Evolutionary conservation across 2,113 vertebrate genomes (phyloP).

Genomic region (Falco punctatus): DNA sequence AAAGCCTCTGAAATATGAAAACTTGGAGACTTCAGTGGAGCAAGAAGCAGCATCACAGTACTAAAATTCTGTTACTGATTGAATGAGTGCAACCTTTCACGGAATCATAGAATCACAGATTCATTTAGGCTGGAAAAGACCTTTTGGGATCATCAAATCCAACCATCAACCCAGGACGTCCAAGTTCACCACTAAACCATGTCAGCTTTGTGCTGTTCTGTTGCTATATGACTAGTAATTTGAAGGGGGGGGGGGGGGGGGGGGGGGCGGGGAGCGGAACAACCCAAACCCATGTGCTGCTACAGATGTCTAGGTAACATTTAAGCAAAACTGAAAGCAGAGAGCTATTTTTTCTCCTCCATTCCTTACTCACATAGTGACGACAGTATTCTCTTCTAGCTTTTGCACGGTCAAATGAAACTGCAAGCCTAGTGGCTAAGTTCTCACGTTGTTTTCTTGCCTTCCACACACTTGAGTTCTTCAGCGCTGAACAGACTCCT

Average conservation of each 20-base stretch:
- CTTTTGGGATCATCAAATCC: no score
- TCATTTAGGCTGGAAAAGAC: no score
- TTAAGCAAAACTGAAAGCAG: not conserved
- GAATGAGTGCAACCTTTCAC: not conserved
- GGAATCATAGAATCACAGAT: no score
- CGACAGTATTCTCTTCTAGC: not conserved
- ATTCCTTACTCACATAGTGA: not conserved
- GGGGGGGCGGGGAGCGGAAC: no score
- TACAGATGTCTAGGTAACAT: not conserved
- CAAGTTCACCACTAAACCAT: no score
- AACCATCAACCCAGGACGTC: no score
- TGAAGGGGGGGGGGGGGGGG: not conserved
- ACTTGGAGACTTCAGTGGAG: not conserved
- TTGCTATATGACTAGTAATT: not conserved
- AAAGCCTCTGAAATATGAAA: not conserved
- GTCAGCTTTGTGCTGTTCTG: not conserved
- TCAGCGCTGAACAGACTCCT: not conserved
- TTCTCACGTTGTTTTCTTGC: not conserved
- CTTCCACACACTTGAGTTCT: not conserved
- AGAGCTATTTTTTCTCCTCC: not conserved
- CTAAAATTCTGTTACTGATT: not conserved
- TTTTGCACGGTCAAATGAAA: not conserved
- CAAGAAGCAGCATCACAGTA: not conserved
- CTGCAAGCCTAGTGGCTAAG: fast-evolving
- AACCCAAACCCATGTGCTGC: not conserved